Evolutionary conservation across 1,140 invertebrate genomes (phyloP).

Genomic region (Platyscapa corneri): DNA sequence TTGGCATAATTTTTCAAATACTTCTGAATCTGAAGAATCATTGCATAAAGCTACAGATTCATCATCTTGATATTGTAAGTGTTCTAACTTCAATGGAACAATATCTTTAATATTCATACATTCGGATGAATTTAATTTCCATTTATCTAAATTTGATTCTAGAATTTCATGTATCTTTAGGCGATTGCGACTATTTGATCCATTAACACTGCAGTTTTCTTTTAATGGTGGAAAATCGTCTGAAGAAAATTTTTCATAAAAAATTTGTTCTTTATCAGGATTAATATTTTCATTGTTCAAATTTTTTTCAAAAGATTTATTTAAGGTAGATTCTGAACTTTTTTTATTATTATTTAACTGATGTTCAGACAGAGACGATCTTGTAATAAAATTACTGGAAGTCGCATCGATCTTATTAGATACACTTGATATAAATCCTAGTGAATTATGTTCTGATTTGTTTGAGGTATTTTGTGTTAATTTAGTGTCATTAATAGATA

Average conservation of each 20-base stretch:
- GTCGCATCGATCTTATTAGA: not conserved
- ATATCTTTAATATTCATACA: constrained; percentile 49
- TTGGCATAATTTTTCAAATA: constrained; percentile 49
- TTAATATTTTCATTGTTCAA: constrained; percentile 8
- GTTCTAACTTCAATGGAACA: constrained; percentile 50
- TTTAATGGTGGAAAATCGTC: not conserved
- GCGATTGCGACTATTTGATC: not conserved
- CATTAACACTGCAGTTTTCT: not conserved
- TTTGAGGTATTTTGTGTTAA: not conserved
- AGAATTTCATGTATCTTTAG: not conserved
- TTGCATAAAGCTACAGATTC: not conserved
- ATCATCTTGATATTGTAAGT: not conserved
- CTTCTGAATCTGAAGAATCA: constrained; percentile 39
- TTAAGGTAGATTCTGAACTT: not conserved
- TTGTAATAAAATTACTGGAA: not conserved
- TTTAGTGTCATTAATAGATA: not conserved
- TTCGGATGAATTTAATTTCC: constrained; percentile 40
- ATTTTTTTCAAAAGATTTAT: not conserved
- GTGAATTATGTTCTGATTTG: not conserved
- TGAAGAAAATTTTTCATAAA: not conserved
- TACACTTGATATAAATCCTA: not conserved
- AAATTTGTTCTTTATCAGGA: constrained; percentile 19
- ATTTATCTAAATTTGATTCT: constrained; percentile 38
- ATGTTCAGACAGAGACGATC: not conserved
- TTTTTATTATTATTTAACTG: constrained; percentile 6